Conservation (phyloP, 2,113 vertebrate species). For the Seriola aureovittata region DNA sequence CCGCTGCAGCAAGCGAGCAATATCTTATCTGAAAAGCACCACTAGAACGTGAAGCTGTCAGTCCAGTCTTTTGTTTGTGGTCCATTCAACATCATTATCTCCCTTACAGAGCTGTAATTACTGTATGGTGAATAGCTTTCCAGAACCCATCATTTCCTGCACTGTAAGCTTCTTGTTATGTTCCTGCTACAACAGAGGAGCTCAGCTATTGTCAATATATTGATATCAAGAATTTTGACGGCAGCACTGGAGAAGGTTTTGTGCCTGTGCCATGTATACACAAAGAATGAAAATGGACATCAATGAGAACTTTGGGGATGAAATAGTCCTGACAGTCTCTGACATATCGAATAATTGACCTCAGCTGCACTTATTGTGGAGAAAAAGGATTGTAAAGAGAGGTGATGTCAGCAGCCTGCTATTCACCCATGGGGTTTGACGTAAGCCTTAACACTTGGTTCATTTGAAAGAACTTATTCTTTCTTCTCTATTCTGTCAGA, state of each 20-base stretch:
- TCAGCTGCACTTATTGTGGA: slow-evolving; percentile 13
- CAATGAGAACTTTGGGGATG: slow-evolving; percentile 14
- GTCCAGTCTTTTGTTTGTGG: slow-evolving; percentile 73
- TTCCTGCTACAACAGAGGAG: slow-evolving; percentile 49
- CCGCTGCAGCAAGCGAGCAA: slow-evolving; percentile 38
- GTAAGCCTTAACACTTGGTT: neutral
- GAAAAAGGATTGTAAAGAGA: neutral
- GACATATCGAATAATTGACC: slow-evolving; percentile 40
- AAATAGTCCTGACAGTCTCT: slow-evolving; percentile 5
- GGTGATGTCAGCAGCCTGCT: neutral
- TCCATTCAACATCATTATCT: slow-evolving; percentile 79
- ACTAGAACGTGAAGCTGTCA: slow-evolving; percentile 50
- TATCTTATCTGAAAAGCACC: slow-evolving; percentile 68
- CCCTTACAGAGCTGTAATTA: slow-evolving; percentile 73
- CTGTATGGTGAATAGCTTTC: slow-evolving; percentile 71
- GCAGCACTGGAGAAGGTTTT: slow-evolving; percentile 26
- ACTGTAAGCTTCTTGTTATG: slow-evolving; percentile 71
- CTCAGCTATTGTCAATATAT: slow-evolving; percentile 68
- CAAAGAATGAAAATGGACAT: slow-evolving; percentile 45
- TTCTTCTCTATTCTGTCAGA: slow-evolving; percentile 15
- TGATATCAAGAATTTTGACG: slow-evolving; percentile 61
- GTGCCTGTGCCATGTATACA: slow-evolving; percentile 20
- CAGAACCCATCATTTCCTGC: slow-evolving; percentile 76
- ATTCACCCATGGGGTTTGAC: neutral
- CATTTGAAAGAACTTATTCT: slow-evolving; percentile 1